phyloP scores from a whole-genome alignment of 2,797 vertebrate genomes.

The Darevskia mixta region DNA sequence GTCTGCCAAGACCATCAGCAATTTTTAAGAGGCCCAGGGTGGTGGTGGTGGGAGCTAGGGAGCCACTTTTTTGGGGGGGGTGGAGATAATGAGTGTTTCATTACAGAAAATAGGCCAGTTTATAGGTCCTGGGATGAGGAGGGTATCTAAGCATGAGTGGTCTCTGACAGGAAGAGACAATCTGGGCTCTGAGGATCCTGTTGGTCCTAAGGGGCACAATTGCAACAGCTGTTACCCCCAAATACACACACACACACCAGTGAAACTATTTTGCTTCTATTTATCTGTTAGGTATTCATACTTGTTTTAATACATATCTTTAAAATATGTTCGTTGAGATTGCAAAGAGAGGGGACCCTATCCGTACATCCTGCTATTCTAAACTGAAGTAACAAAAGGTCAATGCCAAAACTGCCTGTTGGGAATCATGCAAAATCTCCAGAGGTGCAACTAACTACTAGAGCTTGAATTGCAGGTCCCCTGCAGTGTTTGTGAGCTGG shows the following conservation, averaged over 20 bases:
- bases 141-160: too few species aligned
- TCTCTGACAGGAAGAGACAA: too few species aligned
- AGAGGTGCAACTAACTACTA: neutral
- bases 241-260: neutral
- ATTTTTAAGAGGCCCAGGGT: too few species aligned
- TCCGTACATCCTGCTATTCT: neutral
- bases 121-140: too few species aligned
- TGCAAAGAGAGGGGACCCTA: neutral
- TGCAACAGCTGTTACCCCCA: neutral
- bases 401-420: neutral
- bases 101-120: too few species aligned
- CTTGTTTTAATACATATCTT: neutral
- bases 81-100: too few species aligned
- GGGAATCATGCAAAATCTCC: neutral
- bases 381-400: neutral
- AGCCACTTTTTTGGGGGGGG: too few species aligned
- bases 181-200: too few species aligned
- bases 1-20: too few species aligned
- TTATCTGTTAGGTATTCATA: neutral
- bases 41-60: too few species aligned
- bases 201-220: neutral
- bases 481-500: slow-evolving; percentile 2
- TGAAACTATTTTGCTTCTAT: neutral
- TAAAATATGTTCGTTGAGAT: neutral
- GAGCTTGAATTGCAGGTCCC: neutral